These are phyloP conservation scores for Cyrtorhinus lividipennis DNA, from an alignment of 1,140 invertebrate genomes.

Conservation along the genomic window DNA sequence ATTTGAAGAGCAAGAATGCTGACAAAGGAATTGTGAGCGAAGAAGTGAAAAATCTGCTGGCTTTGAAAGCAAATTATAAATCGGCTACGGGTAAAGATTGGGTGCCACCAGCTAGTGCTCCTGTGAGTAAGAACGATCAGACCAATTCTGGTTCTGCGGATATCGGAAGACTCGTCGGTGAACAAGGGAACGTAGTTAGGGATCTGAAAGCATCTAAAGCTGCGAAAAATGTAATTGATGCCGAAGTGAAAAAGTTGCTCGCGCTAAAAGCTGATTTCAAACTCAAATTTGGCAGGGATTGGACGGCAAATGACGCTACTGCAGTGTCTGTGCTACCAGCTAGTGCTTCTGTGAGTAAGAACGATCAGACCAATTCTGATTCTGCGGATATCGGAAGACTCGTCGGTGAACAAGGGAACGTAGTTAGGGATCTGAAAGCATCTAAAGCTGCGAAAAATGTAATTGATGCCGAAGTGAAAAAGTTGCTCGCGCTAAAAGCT, in stretches of 20 bases:
- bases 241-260: slow-evolving; percentile 33
- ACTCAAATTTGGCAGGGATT: slow-evolving; percentile 41
- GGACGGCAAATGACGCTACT: slow-evolving; percentile 36
- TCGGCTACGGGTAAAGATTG: slow-evolving; percentile 49
- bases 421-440: slow-evolving; percentile 29
- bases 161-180: too few relatives aligned
- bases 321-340: not conserved
- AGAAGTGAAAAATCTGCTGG: slow-evolving; percentile 56
- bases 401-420: slow-evolving; percentile 28
- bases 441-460: slow-evolving; percentile 26
- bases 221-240: slow-evolving; percentile 27
- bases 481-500: slow-evolving; percentile 44
- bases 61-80: slow-evolving; percentile 69
- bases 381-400: too few relatives aligned
- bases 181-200: slow-evolving; percentile 14
- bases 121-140: too few relatives aligned
- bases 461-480: slow-evolving; percentile 46
- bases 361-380: not conserved
- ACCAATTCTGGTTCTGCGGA: too few relatives aligned
- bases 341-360: slow-evolving; percentile 22
- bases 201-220: slow-evolving; percentile 13
- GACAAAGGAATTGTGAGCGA: slow-evolving; percentile 42
- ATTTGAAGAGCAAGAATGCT: slow-evolving; percentile 48
- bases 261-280: slow-evolving; percentile 53
- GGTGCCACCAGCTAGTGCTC: too few relatives aligned